These are phyloP conservation scores for Thymelicus sylvestris DNA, from an alignment of 2,888 invertebrate genomes.

Conservation along the genomic window DNA sequence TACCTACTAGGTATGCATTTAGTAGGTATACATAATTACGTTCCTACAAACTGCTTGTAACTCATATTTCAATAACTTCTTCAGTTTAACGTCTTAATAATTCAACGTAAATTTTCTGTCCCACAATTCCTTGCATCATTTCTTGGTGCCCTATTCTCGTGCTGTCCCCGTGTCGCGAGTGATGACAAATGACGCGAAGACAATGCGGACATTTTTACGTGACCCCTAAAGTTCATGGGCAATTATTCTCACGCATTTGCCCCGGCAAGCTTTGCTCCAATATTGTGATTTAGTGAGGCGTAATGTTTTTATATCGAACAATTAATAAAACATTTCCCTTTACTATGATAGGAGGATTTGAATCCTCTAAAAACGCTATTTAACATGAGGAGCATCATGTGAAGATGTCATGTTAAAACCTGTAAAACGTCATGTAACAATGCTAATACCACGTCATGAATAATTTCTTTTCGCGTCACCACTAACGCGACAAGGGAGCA, in stretches of 20 bases:
- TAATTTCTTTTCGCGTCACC: constrained; percentile 12
- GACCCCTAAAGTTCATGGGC: constrained; percentile 42
- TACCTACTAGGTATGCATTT: too few species aligned
- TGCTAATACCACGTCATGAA: constrained; percentile 1
- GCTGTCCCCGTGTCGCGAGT: constrained; percentile 50
- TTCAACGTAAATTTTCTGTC: not conserved
- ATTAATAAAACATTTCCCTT: not conserved
- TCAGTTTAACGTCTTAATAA: not conserved
- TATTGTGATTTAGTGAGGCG: not conserved
- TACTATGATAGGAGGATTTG: too few species aligned
- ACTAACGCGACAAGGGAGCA: constrained; percentile 7
- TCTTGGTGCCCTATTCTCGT: constrained; percentile 39
- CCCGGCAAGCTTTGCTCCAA: not conserved
- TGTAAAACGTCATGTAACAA: not conserved
- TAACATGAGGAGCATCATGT: too few species aligned
- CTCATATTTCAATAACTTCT: too few species aligned
- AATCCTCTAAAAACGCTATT: too few species aligned
- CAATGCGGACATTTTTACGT: constrained; percentile 42
- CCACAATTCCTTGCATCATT: not conserved
- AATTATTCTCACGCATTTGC: constrained; percentile 36
- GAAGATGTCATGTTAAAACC: not conserved
- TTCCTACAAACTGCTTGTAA: too few species aligned
- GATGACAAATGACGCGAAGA: constrained; percentile 61
- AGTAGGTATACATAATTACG: too few species aligned
- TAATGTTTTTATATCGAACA: not conserved